Percentiles rank a stretch among this genome's conserved stretches.
Conservation (phyloP, 2,888 invertebrate genomes). For the Sisyra terminalis region DNA sequence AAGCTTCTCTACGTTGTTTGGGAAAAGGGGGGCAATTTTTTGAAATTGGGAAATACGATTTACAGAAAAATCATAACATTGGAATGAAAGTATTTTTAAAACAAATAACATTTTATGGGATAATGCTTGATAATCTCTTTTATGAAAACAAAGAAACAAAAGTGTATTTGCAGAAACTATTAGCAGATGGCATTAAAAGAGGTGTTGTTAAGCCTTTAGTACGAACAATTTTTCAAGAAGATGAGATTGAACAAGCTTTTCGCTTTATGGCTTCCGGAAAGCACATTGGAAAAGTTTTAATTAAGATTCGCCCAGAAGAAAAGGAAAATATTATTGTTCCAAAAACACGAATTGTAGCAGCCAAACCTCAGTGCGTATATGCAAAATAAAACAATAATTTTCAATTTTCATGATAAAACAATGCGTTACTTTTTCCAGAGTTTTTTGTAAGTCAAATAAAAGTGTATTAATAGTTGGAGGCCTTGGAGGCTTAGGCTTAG, state of each 20-base stretch:
- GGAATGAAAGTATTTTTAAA: slow-evolving; percentile 51
- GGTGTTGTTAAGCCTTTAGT: slow-evolving; percentile 55
- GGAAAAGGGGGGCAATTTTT: slow-evolving; percentile 49
- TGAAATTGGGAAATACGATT: slow-evolving; percentile 76
- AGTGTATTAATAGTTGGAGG: slow-evolving; percentile 57
- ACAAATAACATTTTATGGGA: slow-evolving; percentile 59
- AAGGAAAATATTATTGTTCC: slow-evolving; percentile 23
- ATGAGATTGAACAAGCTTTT: slow-evolving; percentile 57
- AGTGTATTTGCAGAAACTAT: slow-evolving; percentile 30
- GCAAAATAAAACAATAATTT: neutral
- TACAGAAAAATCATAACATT: slow-evolving; percentile 45
- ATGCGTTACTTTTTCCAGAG: no score
- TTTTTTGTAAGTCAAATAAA: slow-evolving; percentile 31
- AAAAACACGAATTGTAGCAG: slow-evolving; percentile 20
- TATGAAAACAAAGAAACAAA: slow-evolving; percentile 14
- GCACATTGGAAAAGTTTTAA: slow-evolving; percentile 56
- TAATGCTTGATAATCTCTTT: slow-evolving; percentile 45
- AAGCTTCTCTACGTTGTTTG: slow-evolving; percentile 46
- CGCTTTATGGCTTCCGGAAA: slow-evolving; percentile 48
- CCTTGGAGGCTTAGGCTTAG: slow-evolving; percentile 83
- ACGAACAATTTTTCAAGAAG: slow-evolving; percentile 40
- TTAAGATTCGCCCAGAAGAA: slow-evolving; percentile 23
- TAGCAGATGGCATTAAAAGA: slow-evolving; percentile 38
- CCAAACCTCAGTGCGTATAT: slow-evolving; percentile 25
- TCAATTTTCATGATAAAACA: neutral